Evolutionary conservation across 2,797 vertebrate genomes (phyloP).

Genomic region (Artibeus lituratus): DNA sequence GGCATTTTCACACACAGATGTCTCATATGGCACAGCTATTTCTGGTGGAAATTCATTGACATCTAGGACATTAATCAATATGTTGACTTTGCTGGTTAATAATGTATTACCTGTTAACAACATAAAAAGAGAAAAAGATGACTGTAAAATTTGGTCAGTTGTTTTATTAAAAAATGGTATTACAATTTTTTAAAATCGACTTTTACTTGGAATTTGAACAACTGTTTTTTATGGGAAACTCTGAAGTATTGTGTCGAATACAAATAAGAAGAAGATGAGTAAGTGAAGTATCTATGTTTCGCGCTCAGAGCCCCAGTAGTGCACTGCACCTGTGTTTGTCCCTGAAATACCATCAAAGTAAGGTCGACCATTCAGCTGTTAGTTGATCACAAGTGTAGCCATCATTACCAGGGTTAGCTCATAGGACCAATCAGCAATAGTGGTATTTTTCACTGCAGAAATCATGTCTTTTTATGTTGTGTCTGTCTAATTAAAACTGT

Average conservation of each 20-base stretch:
- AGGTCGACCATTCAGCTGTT: neutral
- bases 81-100: slow-evolving; percentile 92
- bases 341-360: neutral
- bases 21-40: slow-evolving; percentile 93
- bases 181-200: neutral
- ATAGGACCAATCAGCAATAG: neutral
- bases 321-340: too few relatives aligned
- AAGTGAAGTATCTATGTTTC: rapidly evolving
- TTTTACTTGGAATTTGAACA: neutral
- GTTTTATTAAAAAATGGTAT: neutral
- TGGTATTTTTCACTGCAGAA: neutral
- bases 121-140: slow-evolving; percentile 53
- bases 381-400: neutral
- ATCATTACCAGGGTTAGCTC: neutral
- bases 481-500: neutral
- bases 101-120: slow-evolving; percentile 90
- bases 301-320: rapidly evolving
- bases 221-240: neutral
- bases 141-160: neutral
- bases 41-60: slow-evolving; percentile 99
- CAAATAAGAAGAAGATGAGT: neutral
- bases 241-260: neutral
- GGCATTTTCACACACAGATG: slow-evolving; percentile 95
- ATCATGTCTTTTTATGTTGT: neutral
- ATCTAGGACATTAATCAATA: slow-evolving; percentile 94